Conservation (phyloP, 1,140 invertebrate species). For the Drosophila novamexicana region DNA sequence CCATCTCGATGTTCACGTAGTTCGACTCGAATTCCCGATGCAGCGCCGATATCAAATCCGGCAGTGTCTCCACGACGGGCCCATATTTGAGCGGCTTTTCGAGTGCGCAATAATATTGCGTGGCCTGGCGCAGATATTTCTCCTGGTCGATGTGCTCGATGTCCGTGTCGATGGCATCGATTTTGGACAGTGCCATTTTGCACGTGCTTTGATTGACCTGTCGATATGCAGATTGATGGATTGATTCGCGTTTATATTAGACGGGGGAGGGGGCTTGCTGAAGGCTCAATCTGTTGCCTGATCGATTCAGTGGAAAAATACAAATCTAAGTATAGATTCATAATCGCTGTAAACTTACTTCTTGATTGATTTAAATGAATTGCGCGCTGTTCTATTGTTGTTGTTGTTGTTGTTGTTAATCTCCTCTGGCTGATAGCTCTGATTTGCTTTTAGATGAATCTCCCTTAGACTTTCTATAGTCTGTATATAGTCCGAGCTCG, state of each 20-base stretch:
- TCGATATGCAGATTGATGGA: not conserved
- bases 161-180: slow-evolving; percentile 70
- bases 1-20: slow-evolving; percentile 94
- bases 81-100: slow-evolving; percentile 83
- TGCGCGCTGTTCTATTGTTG: slow-evolving; percentile 27
- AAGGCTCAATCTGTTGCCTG: slow-evolving; percentile 8
- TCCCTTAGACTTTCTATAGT: slow-evolving; percentile 2
- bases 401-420: slow-evolving; percentile 22
- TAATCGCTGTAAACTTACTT: slow-evolving; percentile 37
- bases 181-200: slow-evolving; percentile 78
- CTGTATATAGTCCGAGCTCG: not conserved
- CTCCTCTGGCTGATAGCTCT: slow-evolving; percentile 29
- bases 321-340: slow-evolving; percentile 19
- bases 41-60: slow-evolving; percentile 90
- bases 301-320: slow-evolving; percentile 56
- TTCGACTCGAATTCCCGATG: slow-evolving; percentile 91
- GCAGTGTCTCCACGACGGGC: slow-evolving; percentile 85
- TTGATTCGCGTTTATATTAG: not conserved
- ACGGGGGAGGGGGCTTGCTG: not conserved
- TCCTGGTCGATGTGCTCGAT: slow-evolving; percentile 74
- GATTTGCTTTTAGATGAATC: slow-evolving; percentile 1
- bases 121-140: slow-evolving; percentile 77
- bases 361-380: slow-evolving; percentile 76
- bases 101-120: slow-evolving; percentile 74
- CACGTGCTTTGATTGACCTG: slow-evolving; percentile 75